Percentiles rank a stretch among this genome's conserved stretches.
These are phyloP conservation scores for Pachypeltis micranthus DNA, from an alignment of 1,140 invertebrate genomes.

Conservation along the genomic window DNA sequence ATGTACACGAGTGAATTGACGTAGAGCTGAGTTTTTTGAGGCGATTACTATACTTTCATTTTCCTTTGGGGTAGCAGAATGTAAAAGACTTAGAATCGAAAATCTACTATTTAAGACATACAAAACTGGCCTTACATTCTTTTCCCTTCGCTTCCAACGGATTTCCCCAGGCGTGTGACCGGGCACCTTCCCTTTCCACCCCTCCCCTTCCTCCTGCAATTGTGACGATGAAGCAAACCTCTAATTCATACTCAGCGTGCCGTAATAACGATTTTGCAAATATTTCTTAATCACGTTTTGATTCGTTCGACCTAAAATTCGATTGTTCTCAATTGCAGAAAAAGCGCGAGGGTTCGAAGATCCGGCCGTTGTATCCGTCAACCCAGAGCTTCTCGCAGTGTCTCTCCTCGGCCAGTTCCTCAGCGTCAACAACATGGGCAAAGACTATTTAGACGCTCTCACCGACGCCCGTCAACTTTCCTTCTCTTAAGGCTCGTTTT, in stretches of 20 bases:
- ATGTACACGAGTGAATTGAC: no score
- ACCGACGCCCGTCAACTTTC: neutral
- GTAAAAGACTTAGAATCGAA: no score
- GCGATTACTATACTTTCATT: no score
- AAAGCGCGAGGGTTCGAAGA: slow-evolving; percentile 34
- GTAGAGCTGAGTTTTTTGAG: no score
- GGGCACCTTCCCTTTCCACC: no score
- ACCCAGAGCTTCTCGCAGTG: slow-evolving; percentile 39
- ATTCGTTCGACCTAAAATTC: slow-evolving; percentile 28
- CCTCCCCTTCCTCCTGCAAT: no score
- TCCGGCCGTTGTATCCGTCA: slow-evolving; percentile 37
- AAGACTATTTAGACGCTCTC: slow-evolving; percentile 35
- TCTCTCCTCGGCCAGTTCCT: slow-evolving; percentile 45
- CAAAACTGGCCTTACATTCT: no score
- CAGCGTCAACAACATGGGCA: slow-evolving; percentile 41
- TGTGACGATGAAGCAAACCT: slow-evolving; percentile 27
- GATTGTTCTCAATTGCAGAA: slow-evolving; percentile 15
- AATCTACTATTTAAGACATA: no score
- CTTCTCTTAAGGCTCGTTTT: neutral
- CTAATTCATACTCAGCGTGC: slow-evolving; percentile 34
- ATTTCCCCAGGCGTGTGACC: no score
- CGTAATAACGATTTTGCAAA: no score
- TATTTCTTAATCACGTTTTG: slow-evolving; percentile 28
- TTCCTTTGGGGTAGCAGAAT: no score
- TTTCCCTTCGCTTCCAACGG: no score